Conservation (phyloP, 2,113 vertebrate genomes). For the Notechis scutatus region DNA sequence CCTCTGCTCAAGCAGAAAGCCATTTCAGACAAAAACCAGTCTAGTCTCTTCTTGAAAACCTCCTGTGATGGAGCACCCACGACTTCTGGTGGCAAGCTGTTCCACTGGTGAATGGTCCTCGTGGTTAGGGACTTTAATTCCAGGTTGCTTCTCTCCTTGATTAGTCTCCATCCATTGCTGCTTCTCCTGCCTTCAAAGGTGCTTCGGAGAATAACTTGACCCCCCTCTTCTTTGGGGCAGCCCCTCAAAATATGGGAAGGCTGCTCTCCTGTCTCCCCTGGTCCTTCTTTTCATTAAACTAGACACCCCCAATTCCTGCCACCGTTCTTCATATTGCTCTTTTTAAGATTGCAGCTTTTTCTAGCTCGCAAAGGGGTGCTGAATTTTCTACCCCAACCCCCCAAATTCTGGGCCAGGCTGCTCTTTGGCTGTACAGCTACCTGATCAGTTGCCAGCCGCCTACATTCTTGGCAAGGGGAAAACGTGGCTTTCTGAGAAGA, state of each 20-base stretch:
- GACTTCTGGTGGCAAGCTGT: too few relatives aligned
- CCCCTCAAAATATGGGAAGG: neutral
- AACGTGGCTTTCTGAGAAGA: constrained; percentile 19
- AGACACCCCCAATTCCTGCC: neutral
- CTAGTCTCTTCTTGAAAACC: too few relatives aligned
- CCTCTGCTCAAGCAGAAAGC: too few relatives aligned
- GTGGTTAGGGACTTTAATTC: neutral
- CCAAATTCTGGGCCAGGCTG: neutral
- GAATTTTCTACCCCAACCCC: neutral
- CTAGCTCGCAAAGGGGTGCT: neutral
- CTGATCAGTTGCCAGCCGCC: neutral
- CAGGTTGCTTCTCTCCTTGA: neutral
- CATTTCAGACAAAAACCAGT: too few relatives aligned
- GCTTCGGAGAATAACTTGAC: neutral
- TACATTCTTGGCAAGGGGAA: neutral
- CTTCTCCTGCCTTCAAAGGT: neutral
- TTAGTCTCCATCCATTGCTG: neutral
- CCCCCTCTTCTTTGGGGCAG: neutral
- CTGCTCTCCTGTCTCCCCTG: neutral
- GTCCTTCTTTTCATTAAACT: neutral
- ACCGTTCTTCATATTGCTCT: neutral
- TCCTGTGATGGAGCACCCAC: too few relatives aligned
- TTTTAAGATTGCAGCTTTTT: neutral
- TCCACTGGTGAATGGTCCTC: neutral
- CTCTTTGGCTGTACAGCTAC: neutral